These are phyloP conservation scores for Dasypolia templi DNA, from an alignment of 2,888 invertebrate species.

Conservation along the genomic window DNA sequence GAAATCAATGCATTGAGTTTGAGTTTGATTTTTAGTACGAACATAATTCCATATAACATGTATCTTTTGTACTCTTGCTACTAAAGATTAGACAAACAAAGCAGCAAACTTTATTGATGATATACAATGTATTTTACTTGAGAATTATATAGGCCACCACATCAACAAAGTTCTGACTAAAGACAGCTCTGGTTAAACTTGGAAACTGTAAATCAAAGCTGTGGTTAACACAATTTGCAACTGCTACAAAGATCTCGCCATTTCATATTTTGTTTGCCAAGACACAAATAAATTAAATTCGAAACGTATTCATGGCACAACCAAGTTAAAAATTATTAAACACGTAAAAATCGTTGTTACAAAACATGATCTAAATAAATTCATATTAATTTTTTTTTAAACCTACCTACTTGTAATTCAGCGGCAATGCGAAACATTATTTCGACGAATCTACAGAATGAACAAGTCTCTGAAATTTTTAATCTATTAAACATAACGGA, in stretches of 20 bases:
- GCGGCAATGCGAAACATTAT: constrained; percentile 28
- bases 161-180: constrained; percentile 57
- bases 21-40: neutral
- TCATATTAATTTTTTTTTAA: constrained; percentile 43
- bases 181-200: constrained; percentile 59
- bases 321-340: constrained; percentile 31
- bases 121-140: constrained; percentile 47
- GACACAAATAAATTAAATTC: constrained; percentile 32
- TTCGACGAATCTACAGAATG: constrained; percentile 45
- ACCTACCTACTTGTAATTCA: constrained; percentile 40
- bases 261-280: constrained; percentile 35
- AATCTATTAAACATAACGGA: constrained; percentile 56
- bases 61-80: neutral
- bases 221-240: constrained; percentile 55
- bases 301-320: constrained; percentile 22
- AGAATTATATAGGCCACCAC: constrained; percentile 53
- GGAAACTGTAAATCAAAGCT: constrained; percentile 56
- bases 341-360: constrained; percentile 26
- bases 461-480: constrained; percentile 52
- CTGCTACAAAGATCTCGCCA: constrained; percentile 39
- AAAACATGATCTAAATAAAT: constrained; percentile 50
- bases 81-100: constrained; percentile 32
- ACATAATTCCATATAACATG: neutral
- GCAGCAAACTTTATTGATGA: constrained; percentile 33
- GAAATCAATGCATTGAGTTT: too few species aligned